Evolutionary conservation across 2,113 vertebrate species (phyloP).

Genomic region (Tragulus kanchil): DNA sequence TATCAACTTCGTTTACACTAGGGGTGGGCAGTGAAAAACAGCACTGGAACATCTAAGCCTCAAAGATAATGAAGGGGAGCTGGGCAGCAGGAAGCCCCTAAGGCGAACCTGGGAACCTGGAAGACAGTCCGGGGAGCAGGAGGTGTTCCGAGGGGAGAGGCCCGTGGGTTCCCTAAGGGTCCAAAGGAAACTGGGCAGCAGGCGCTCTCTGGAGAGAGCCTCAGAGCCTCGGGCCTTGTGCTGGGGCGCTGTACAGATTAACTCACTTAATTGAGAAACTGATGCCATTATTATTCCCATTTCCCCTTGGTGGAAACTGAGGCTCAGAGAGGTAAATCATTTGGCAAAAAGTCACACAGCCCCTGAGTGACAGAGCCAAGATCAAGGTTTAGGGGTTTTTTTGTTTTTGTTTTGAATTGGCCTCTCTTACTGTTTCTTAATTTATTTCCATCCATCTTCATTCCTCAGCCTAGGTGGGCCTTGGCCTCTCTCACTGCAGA

Average conservation of each 20-base stretch:
- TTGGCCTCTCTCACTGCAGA: no score
- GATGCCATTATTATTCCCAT: neutral
- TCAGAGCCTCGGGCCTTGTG: neutral
- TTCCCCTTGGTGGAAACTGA: neutral
- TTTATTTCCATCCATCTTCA: no score
- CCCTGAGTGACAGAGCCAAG: neutral
- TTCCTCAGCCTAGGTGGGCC: no score
- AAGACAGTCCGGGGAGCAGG: neutral
- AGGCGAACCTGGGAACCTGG: accelerated
- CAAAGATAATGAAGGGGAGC: neutral
- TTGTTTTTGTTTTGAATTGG: no score
- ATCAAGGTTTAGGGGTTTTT: no score
- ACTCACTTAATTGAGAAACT: neutral
- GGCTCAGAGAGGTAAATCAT: constrained; percentile 16
- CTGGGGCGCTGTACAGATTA: neutral
- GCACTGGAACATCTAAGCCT: neutral
- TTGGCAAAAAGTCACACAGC: neutral
- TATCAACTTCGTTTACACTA: no score
- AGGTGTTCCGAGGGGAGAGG: neutral
- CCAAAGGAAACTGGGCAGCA: neutral
- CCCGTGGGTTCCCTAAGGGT: accelerated
- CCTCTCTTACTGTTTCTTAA: no score
- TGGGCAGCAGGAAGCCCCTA: neutral
- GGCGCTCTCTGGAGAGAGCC: neutral
- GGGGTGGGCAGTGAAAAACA: neutral